Conservation (phyloP, 2,888 invertebrate species). For the Erebia aethiops region DNA sequence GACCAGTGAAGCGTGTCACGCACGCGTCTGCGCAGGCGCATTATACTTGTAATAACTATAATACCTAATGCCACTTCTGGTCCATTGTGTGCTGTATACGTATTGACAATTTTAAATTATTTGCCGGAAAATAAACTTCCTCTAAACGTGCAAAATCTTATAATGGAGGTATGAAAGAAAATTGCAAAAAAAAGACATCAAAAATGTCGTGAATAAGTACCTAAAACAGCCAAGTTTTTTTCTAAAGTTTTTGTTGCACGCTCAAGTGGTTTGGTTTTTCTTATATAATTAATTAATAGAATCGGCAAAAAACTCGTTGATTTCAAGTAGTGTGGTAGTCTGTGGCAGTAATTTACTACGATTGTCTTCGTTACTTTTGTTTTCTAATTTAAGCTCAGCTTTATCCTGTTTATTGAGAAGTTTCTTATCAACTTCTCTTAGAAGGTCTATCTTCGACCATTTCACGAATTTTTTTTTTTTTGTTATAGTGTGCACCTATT, state of each 20-base stretch:
- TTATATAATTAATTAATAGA: not conserved
- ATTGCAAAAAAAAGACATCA: not conserved
- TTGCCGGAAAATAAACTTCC: not conserved
- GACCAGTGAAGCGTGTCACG: conserved; percentile 28
- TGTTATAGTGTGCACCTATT: too few relatives aligned
- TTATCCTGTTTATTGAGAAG: not conserved
- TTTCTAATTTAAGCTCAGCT: conserved; percentile 10
- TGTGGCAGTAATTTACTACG: not conserved
- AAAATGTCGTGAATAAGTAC: not conserved
- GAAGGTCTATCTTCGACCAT: too few relatives aligned
- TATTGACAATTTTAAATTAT: not conserved
- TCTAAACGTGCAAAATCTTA: not conserved
- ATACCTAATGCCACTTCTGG: not conserved
- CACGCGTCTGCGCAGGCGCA: not conserved
- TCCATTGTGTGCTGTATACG: not conserved
- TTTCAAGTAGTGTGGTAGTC: not conserved
- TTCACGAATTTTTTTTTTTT: too few relatives aligned
- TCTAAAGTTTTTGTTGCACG: not conserved
- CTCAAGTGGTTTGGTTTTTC: conserved; percentile 2
- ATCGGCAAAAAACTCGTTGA: not conserved
- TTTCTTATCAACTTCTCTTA: too few relatives aligned
- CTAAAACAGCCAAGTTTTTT: not conserved
- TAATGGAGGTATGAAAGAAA: not conserved
- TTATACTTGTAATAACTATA: not conserved
- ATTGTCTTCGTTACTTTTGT: conserved; percentile 5